Percentiles rank a stretch among this genome's conserved stretches.
These are phyloP conservation scores for Epistrophella euchroma DNA, from an alignment of 2,888 invertebrate genomes.

Conservation along the genomic window DNA sequence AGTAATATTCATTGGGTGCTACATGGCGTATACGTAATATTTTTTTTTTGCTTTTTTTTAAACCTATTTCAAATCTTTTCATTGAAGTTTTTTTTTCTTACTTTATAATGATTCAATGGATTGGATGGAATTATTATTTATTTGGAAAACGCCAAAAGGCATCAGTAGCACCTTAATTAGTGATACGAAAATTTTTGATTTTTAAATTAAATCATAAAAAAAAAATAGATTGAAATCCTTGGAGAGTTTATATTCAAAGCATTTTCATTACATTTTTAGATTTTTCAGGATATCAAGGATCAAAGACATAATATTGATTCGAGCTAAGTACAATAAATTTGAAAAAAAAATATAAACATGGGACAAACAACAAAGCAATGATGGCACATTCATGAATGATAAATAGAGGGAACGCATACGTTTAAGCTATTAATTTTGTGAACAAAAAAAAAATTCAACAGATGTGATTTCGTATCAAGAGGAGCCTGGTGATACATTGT, in stretches of 20 bases:
- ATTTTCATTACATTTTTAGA: neutral
- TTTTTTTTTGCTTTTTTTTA: constrained; percentile 5
- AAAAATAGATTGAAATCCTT: neutral
- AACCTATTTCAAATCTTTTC: neutral
- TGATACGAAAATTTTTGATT: neutral
- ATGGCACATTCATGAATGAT: constrained; percentile 8
- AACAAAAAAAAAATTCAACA: neutral
- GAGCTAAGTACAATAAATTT: neutral
- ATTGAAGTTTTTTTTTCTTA: neutral
- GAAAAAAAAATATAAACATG: neutral
- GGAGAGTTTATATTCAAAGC: neutral
- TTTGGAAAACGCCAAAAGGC: neutral
- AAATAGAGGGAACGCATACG: neutral
- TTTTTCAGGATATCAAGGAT: neutral
- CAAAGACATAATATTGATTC: neutral
- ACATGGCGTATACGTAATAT: constrained; percentile 53
- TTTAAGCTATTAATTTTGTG: neutral
- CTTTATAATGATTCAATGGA: constrained; percentile 1
- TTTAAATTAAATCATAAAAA: neutral
- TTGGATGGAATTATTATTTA: neutral
- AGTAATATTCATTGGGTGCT: constrained; percentile 43
- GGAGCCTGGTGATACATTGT: constrained; percentile 11
- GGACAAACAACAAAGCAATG: neutral
- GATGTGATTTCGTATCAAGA: neutral
- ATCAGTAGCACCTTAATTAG: neutral